Evolutionary conservation across 2,113 vertebrate genomes (phyloP), one percentile per base, ranked within the genome.

Genomic region (Phocoena sinus): DNA sequence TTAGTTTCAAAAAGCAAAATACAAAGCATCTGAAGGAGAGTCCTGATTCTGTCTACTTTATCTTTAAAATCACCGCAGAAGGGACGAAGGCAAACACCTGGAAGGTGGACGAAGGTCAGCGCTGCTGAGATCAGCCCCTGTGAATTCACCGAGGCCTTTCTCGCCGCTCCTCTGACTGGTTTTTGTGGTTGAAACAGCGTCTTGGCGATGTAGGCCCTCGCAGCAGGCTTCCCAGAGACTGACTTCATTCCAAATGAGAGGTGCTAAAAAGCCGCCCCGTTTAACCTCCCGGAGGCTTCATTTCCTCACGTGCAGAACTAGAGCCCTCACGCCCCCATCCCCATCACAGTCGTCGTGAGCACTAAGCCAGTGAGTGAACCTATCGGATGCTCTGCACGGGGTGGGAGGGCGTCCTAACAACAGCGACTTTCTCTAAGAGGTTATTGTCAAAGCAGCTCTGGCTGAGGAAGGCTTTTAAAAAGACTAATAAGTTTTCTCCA

Each of bases 61-160:
- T 23, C 67, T 21, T 41, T 21, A 73, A 82, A 63, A n/a, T 6
- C 28, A 47, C 13, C 1, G 4, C 63, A 3, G 2, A 3, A 13
- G 31, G 36, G 1, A 33, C 2, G 28, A 20, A n/a, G 67, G 44
- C 31, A 18, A 23, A 41, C 31, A 17, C n/a, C 4, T 2, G 1
- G 28, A 15, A 28, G 44, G 41, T 18, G 14, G 0, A 1, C 4
- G 0, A 20, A 17, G 0, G 8, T 18, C 38, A 0, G 2, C 6
- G 41, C 0, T 5, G 62, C 33, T 0, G 5, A 23, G 18, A 14
- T 14, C 18, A 9, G 50, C 1, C 17, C 11, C 18, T 0, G 1
- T 36, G 18, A 12, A n/a, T 6, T 6, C 36, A 2, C 47, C 4
- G 0, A 33, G 3, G 73, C 67, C 86, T 2, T 23, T 0, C n/a